Evolutionary conservation across 2,113 vertebrate genomes (phyloP).

Genomic region (Ameiurus melas): DNA sequence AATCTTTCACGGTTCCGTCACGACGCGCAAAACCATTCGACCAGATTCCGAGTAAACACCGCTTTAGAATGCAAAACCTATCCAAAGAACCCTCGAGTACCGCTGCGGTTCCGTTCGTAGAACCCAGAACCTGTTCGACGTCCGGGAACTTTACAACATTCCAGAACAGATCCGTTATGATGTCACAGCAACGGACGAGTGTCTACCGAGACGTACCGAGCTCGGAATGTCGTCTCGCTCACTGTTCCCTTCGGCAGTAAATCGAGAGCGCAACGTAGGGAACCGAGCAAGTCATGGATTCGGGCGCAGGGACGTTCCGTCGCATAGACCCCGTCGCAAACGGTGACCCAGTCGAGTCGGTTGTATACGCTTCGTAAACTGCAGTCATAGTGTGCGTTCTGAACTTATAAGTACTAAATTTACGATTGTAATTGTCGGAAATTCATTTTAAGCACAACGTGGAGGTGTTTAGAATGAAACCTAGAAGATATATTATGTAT

Average conservation of each 20-base stretch:
- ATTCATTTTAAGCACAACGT: not conserved
- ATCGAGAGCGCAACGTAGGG: not conserved
- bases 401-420: not conserved
- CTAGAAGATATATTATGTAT: not conserved
- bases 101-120: not conserved
- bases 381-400: not conserved
- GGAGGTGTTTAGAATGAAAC: not conserved
- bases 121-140: not conserved
- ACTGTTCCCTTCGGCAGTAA: not conserved
- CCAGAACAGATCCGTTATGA: slow-evolving; percentile 18
- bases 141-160: not conserved
- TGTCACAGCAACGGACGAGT: not conserved
- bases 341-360: not conserved
- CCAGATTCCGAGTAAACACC: not conserved
- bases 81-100: not conserved
- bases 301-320: not conserved
- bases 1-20: not conserved
- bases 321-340: not conserved
- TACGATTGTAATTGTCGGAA: not conserved
- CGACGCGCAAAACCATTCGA: not conserved
- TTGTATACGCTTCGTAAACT: not conserved
- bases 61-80: not conserved
- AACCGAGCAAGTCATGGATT: not conserved
- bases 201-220: not conserved
- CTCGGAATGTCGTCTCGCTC: not conserved